Evolutionary conservation across 2,113 vertebrate species (phyloP), one percentile per base, ranked within the genome.

Genomic region (Holacanthus passer): DNA sequence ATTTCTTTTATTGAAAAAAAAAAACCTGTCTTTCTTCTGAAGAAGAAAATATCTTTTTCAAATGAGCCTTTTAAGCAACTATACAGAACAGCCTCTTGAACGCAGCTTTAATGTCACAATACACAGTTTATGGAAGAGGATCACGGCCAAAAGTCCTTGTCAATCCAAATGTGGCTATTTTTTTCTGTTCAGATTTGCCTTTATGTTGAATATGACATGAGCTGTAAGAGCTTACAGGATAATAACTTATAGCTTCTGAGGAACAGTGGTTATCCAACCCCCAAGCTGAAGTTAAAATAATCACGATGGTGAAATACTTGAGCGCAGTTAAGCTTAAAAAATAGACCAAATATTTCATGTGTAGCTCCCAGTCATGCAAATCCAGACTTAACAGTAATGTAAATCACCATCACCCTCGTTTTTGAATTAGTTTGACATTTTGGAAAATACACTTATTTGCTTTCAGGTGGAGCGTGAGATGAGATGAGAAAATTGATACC

Each of bases 1-100:
- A 87, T 81, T 88, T 72, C 1, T 76, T 92, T 94, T 89, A 90
- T 90, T 92, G 50, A 73, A 85, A 90, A 64, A 31, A 75, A 50
- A 69, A 84, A 83, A 13, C 11, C 12, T 53, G 35, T 45, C 32
- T 80, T 47, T 83, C 63, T 69, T 77, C 67, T 82, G 50, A 77
- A 62, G 59, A 69, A 68, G 43, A 3, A 78, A 80, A 63, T 78
- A 73, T 82, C 4, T 41, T 59, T 82, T 89, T 88, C 79, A 85
- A 87, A 79, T 67, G 20, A 88, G 47, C 48, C 69, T 84, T 82
- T 88, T 56, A 82, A 82, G 79, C 55, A 82, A 81, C 63, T 56
- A 80, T 31, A 89, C 41, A 79, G 31, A 89, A 62, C 9, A 69
- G 70, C 73, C 80, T 81, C 68, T 86, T 73, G 32, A 89, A 82